These are phyloP conservation scores for Seriola rivoliana DNA, from an alignment of 2,113 vertebrate species.

Conservation along the genomic window DNA sequence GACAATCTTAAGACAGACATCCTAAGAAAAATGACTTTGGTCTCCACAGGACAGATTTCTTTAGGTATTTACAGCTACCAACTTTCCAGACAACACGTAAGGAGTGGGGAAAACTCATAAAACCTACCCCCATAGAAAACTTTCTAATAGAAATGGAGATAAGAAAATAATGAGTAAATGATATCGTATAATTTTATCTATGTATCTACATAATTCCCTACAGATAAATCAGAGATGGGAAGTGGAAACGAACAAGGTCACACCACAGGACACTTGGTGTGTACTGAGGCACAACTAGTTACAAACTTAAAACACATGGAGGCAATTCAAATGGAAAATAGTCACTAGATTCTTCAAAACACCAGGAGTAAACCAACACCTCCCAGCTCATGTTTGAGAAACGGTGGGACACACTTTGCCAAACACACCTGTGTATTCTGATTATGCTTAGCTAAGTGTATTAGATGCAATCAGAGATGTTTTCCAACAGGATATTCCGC, in stretches of 20 bases:
- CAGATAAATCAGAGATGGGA: conserved; percentile 46
- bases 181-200: neutral
- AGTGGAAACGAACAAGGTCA: neutral
- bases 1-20: no score
- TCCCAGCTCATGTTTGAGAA: neutral
- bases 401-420: neutral
- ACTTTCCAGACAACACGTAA: no score
- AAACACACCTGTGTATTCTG: neutral
- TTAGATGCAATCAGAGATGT: neutral
- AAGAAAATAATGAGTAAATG: neutral
- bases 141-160: neutral
- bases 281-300: conserved; percentile 18
- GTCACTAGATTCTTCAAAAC: conserved; percentile 10
- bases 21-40: no score
- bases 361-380: neutral
- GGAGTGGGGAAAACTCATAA: no score
- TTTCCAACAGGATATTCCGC: neutral
- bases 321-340: conserved; percentile 38
- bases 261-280: conserved; percentile 1
- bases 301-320: conserved; percentile 14
- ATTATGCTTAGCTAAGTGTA: neutral
- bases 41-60: no score
- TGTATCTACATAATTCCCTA: neutral
- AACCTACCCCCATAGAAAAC: neutral
- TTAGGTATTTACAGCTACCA: no score